Percentiles rank a stretch among this genome's conserved stretches.
Conservation (phyloP, 2,888 invertebrate species). For the Adineta ricciae region DNA sequence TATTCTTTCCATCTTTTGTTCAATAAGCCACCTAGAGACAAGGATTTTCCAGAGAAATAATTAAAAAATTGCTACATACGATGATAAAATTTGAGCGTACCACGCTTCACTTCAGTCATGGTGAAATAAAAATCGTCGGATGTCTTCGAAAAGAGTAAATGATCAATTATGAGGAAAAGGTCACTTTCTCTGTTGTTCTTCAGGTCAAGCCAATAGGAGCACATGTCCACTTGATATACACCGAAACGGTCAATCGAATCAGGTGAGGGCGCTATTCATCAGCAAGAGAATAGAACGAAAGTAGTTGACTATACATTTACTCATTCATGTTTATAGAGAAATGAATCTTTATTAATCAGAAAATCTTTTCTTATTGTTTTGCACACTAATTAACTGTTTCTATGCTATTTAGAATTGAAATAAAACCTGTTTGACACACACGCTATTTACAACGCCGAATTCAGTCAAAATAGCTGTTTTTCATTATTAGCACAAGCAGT, state of each 20-base stretch:
- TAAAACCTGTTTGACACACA: not conserved
- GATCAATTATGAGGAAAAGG: not conserved
- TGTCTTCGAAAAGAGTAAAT: no score
- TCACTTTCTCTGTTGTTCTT: not conserved
- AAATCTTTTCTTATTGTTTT: no score
- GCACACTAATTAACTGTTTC: not conserved
- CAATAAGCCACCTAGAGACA: not conserved
- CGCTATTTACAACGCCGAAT: not conserved
- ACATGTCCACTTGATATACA: not conserved
- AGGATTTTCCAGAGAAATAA: no score
- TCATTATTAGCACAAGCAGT: not conserved
- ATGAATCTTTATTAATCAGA: no score
- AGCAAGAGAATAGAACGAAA: not conserved
- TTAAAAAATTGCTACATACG: not conserved
- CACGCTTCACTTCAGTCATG: not conserved
- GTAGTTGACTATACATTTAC: no score
- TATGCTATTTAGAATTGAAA: not conserved
- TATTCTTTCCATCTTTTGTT: not conserved
- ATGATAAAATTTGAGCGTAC: not conserved
- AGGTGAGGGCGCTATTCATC: not conserved
- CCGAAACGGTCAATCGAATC: not conserved
- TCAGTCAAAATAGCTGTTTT: not conserved
- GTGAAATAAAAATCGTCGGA: not conserved
- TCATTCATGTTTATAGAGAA: no score
- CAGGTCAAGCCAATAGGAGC: not conserved